These are phyloP conservation scores for Doryteuthis pealeii DNA, from an alignment of 1,140 invertebrate species.

Conservation along the genomic window DNA sequence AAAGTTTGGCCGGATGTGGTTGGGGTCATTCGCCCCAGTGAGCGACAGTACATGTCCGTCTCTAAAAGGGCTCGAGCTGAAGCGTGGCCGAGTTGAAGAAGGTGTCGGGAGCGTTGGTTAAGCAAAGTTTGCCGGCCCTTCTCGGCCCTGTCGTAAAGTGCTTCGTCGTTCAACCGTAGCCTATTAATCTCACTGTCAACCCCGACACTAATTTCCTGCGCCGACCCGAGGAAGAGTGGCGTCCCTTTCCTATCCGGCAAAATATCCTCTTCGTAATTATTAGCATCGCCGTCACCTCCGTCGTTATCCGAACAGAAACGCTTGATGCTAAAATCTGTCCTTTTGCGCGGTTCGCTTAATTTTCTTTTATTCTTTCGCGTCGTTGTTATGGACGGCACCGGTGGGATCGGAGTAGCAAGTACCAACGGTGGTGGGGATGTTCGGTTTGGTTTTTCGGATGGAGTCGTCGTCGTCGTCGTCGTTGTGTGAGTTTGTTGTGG, in stretches of 20 bases:
- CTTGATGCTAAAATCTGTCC: constrained; percentile 53
- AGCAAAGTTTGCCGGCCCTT: background rate
- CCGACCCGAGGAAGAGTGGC: constrained; percentile 34
- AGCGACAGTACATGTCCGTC: background rate
- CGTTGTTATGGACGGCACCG: constrained; percentile 32
- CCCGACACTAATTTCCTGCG: constrained; percentile 17
- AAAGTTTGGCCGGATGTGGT: background rate
- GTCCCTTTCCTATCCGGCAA: constrained; percentile 20
- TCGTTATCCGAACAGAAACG: constrained; percentile 51
- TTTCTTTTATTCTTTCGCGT: constrained; percentile 69
- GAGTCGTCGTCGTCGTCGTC: background rate
- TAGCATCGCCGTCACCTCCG: constrained; percentile 40
- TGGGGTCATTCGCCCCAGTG: background rate
- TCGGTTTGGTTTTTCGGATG: background rate
- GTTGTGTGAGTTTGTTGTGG: background rate
- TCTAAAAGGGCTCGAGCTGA: background rate
- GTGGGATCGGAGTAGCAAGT: constrained; percentile 16
- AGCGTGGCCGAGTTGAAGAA: background rate
- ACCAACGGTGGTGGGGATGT: background rate
- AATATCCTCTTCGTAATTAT: constrained; percentile 43
- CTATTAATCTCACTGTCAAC: background rate
- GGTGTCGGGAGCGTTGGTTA: background rate
- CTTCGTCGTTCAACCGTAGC: background rate
- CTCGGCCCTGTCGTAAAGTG: constrained; percentile 20
- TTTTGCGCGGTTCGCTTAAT: constrained; percentile 70